These are phyloP conservation scores for Tanytarsus gracilentus DNA, from an alignment of 2,888 invertebrate species.

Conservation along the genomic window DNA sequence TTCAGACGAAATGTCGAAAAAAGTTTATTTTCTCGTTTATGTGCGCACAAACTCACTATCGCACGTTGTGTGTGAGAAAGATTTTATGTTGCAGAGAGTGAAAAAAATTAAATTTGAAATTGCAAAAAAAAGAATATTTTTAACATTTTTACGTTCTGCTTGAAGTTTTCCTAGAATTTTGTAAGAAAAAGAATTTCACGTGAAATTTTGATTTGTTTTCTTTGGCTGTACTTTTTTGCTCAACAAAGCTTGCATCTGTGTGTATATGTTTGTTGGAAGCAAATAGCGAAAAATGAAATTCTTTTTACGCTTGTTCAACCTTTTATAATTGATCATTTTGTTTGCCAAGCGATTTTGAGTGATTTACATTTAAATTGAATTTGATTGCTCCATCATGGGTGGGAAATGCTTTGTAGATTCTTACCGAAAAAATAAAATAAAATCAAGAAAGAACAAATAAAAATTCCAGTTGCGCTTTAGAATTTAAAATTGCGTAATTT, in stretches of 20 bases:
- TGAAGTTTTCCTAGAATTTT: not conserved
- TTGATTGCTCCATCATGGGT: slow-evolving; percentile 12
- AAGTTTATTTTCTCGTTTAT: too few relatives aligned
- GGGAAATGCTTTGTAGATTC: slow-evolving; percentile 1
- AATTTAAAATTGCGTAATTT: slow-evolving; percentile 1
- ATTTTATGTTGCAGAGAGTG: too few relatives aligned
- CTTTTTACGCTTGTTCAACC: slow-evolving; percentile 5
- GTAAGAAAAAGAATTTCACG: not conserved
- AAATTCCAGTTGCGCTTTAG: not conserved
- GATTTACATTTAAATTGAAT: slow-evolving; percentile 15
- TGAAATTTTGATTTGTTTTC: not conserved
- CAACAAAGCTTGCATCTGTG: not conserved
- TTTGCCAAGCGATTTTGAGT: not conserved
- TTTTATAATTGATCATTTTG: slow-evolving; percentile 10
- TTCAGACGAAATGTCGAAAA: slow-evolving; percentile 8
- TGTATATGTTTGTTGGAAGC: not conserved
- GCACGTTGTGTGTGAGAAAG: too few relatives aligned
- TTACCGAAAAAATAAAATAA: not conserved
- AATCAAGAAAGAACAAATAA: too few relatives aligned
- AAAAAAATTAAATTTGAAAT: too few relatives aligned
- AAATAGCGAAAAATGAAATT: not conserved
- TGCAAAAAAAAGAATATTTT: too few relatives aligned
- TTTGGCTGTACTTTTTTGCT: too few relatives aligned
- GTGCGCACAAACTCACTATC: too few relatives aligned
- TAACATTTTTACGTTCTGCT: too few relatives aligned